Conservation (phyloP, 2,888 invertebrate species). For the Augiades crinisus region DNA sequence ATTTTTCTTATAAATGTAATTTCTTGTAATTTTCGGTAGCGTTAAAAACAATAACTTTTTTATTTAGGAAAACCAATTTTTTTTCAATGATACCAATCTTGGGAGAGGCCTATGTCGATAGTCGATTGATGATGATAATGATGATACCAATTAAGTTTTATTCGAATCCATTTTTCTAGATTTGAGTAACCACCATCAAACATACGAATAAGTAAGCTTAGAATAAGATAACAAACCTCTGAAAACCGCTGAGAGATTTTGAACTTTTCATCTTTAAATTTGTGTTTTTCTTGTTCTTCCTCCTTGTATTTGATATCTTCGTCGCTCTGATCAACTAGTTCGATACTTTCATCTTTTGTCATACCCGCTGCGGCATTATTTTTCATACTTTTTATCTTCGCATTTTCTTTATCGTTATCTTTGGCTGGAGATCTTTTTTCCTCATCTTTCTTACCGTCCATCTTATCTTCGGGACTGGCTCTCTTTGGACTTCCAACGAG, state of each 20-base stretch:
- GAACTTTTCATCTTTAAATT: constrained; percentile 68
- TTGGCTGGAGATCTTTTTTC: constrained; percentile 49
- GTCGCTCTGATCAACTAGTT: constrained; percentile 70
- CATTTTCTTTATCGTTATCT: constrained; percentile 57
- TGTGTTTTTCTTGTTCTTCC: constrained; percentile 65
- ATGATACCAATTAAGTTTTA: no score
- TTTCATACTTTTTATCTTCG: constrained; percentile 39
- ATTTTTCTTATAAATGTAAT: no score
- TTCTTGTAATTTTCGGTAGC: no score
- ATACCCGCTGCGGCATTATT: constrained; percentile 56
- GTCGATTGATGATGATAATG: no score
- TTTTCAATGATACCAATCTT: no score
- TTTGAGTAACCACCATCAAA: not conserved
- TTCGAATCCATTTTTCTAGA: no score
- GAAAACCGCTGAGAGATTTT: constrained; percentile 73
- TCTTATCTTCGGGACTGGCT: constrained; percentile 51
- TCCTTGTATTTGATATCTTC: constrained; percentile 72
- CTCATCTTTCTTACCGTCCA: constrained; percentile 28
- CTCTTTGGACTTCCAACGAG: constrained; percentile 83
- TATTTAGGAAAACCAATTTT: no score
- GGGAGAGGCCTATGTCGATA: no score
- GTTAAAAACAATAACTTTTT: no score
- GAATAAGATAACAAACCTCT: constrained; percentile 50
- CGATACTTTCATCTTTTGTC: constrained; percentile 70
- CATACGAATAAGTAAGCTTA: not conserved